A percentile compares a stretch with the other conserved stretches of the same genome.
These are phyloP conservation scores for Dascillus cervinus DNA, from an alignment of 2,888 invertebrate genomes.

Conservation along the genomic window DNA sequence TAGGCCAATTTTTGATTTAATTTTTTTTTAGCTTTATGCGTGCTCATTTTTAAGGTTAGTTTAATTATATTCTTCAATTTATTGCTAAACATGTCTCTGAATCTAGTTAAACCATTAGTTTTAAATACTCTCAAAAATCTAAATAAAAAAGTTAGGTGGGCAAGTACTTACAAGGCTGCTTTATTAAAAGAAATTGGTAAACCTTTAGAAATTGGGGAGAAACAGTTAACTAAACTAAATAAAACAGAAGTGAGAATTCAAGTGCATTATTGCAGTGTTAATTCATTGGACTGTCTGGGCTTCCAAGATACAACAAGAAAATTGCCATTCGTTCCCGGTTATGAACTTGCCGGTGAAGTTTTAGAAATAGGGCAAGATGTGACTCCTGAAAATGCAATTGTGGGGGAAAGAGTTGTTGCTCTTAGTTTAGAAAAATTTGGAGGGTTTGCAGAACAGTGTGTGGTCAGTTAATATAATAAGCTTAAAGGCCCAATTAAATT, in stretches of 20 bases:
- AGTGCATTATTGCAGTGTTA: slow-evolving; percentile 58
- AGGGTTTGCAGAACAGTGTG: slow-evolving; percentile 55
- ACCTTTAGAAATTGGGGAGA: slow-evolving; percentile 46
- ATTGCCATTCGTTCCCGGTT: slow-evolving; percentile 56
- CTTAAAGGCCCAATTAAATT: neutral
- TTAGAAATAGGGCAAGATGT: slow-evolving; percentile 48
- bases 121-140: no score
- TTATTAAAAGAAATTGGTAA: slow-evolving; percentile 44
- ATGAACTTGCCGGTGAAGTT: slow-evolving; percentile 57
- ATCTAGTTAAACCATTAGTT: no score
- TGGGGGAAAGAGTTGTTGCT: slow-evolving; percentile 55
- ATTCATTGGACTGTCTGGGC: slow-evolving; percentile 52
- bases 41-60: no score
- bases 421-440: slow-evolving; percentile 48
- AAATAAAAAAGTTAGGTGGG: slow-evolving; percentile 18
- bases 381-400: slow-evolving; percentile 38
- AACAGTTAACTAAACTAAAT: slow-evolving; percentile 38
- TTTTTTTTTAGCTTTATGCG: no score
- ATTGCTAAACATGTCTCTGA: no score
- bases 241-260: slow-evolving; percentile 54
- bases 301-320: slow-evolving; percentile 45
- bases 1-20: no score
- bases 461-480: slow-evolving; percentile 32
- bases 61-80: no score
- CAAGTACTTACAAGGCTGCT: slow-evolving; percentile 41